Percentiles rank a stretch among this genome's conserved stretches.
phyloP scores from a whole-genome alignment of 2,888 invertebrate genomes.

The Campoplex nolae region DNA sequence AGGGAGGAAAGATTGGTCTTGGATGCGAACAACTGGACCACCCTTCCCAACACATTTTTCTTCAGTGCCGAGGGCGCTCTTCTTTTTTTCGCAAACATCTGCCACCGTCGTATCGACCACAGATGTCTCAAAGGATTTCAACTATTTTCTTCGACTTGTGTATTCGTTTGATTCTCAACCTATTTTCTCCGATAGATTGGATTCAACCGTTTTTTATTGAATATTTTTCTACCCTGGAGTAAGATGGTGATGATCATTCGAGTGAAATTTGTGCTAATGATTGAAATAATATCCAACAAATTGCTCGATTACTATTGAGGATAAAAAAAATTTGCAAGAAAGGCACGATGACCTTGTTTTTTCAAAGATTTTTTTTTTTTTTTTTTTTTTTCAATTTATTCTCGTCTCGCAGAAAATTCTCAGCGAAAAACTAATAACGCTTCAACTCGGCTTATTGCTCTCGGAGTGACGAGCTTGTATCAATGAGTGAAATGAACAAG shows the following conservation, averaged over 20 bases:
- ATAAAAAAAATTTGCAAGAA: background rate
- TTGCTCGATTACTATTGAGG: background rate
- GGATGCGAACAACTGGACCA: conserved; percentile 63
- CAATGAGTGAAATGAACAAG: conserved; percentile 26
- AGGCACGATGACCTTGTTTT: conserved; percentile 57
- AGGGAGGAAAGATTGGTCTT: conserved; percentile 21
- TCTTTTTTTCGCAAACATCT: conserved; percentile 64
- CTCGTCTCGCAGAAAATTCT: conserved; percentile 57
- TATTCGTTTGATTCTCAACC: conserved; percentile 4
- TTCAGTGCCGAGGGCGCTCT: conserved; percentile 31
- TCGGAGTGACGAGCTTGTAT: background rate
- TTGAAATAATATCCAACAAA: background rate
- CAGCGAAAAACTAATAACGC: conserved; percentile 42
- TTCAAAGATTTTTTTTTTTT: conserved; percentile 73
- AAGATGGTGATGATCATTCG: background rate
- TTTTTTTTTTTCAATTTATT: conserved; percentile 27
- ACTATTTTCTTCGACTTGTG: conserved; percentile 27
- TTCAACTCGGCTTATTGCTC: conserved; percentile 38
- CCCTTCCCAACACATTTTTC: conserved; percentile 49
- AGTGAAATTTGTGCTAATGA: background rate
- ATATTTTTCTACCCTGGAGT: background rate
- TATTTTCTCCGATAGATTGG: background rate
- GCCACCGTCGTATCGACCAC: conserved; percentile 53
- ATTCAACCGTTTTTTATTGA: background rate
- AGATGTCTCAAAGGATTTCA: conserved; percentile 53